These are phyloP conservation scores for Hapalemur alaotrensis DNA, from an alignment of 2,797 vertebrate species.

Conservation along the genomic window DNA sequence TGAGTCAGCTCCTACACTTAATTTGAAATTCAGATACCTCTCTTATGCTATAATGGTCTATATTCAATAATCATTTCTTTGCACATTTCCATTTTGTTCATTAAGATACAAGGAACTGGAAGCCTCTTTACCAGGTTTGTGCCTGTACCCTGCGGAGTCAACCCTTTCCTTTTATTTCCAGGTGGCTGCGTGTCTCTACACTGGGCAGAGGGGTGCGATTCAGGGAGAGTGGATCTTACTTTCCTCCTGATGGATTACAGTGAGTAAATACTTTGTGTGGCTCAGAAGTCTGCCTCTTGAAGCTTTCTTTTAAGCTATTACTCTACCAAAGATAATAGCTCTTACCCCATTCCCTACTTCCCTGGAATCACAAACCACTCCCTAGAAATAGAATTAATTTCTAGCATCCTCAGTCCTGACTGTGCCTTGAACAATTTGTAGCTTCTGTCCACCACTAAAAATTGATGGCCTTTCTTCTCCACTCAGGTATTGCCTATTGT, in stretches of 20 bases:
- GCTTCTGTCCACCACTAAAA: not conserved
- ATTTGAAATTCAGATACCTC: not conserved
- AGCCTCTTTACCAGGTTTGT: not conserved
- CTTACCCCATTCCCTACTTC: not conserved
- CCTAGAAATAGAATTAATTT: not conserved
- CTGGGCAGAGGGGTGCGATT: not conserved
- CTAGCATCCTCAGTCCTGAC: not conserved
- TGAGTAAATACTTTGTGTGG: not conserved
- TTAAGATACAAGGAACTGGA: not conserved
- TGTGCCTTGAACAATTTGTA: not conserved
- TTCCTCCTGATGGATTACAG: not conserved
- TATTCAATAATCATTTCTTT: not conserved
- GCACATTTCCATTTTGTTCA: not conserved
- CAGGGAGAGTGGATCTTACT: not conserved
- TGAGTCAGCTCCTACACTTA: not conserved
- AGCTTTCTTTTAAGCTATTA: not conserved
- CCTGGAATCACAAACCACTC: not conserved
- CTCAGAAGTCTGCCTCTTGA: not conserved
- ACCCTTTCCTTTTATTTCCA: not conserved
- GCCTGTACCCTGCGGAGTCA: not conserved
- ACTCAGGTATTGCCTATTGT: not conserved
- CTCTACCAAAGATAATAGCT: not conserved
- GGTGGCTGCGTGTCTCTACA: not conserved
- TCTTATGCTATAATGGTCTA: not conserved
- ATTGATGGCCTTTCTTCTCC: not conserved